These are phyloP conservation scores for Chascanopsetta lugubris DNA, from an alignment of 2,113 vertebrate genomes.

Conservation along the genomic window DNA sequence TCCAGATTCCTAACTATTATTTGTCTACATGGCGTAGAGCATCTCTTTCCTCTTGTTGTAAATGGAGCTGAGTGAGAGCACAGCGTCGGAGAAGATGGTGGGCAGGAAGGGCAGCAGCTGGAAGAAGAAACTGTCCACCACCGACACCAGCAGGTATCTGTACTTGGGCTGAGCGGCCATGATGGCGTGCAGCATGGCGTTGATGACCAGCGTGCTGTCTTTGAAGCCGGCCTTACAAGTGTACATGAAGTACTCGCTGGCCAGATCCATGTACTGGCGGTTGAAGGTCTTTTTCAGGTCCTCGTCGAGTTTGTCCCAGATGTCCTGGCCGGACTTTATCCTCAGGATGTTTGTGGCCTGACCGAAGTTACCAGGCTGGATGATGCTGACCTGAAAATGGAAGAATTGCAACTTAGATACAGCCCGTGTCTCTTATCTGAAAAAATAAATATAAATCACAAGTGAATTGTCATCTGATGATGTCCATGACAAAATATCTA, in stretches of 20 bases:
- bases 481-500: too few species aligned
- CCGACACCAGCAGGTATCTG: constrained; percentile 76
- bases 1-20: too few species aligned
- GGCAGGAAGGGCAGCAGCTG: constrained; percentile 55
- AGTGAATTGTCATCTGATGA: too few species aligned
- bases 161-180: constrained; percentile 65
- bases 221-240: constrained; percentile 66
- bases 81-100: constrained; percentile 43
- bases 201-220: constrained; percentile 64
- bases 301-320: constrained; percentile 78
- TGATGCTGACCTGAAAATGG: constrained; percentile 78
- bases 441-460: too few species aligned
- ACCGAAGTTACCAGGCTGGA: constrained; percentile 85
- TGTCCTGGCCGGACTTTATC: constrained; percentile 57
- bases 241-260: constrained; percentile 72
- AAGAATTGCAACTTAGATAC: background rate
- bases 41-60: constrained; percentile 53
- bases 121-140: constrained; percentile 57
- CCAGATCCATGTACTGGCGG: constrained; percentile 71
- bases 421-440: background rate
- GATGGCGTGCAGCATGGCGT: constrained; percentile 81
- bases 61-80: constrained; percentile 66
- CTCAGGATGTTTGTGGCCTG: constrained; percentile 80
- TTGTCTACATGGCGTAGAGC: constrained; percentile 50
- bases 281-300: constrained; percentile 74